These are phyloP conservation scores for Callaeas wilsoni DNA, from an alignment of 2,113 vertebrate genomes.

Conservation along the genomic window DNA sequence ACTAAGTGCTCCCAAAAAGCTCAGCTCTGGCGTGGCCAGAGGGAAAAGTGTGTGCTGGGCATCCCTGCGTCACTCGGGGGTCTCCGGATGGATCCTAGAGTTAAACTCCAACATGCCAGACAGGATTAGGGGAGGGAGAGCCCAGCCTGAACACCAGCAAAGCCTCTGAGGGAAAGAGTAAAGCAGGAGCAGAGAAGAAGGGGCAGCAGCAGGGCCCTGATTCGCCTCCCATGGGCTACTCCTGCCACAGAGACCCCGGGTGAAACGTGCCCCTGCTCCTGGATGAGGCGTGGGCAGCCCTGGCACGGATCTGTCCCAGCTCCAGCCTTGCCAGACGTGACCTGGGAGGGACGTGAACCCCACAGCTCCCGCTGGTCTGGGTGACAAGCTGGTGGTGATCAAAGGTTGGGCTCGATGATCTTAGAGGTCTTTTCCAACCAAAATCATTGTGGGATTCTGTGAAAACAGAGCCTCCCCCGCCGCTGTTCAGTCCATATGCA, in stretches of 20 bases:
- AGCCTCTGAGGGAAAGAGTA: neutral
- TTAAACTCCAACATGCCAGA: neutral
- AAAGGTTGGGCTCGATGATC: neutral
- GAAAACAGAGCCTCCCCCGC: neutral
- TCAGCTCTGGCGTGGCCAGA: neutral
- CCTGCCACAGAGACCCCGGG: neutral
- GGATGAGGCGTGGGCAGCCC: neutral
- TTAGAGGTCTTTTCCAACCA: neutral
- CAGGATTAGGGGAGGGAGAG: neutral
- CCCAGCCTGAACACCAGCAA: neutral
- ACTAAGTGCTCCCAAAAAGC: neutral
- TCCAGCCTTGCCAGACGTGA: neutral
- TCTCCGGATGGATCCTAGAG: neutral
- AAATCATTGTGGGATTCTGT: neutral
- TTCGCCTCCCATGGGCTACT: neutral
- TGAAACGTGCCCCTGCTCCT: neutral
- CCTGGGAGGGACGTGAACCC: neutral
- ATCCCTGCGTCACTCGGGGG: rapidly evolving
- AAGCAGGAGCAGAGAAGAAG: neutral
- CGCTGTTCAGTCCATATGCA: neutral
- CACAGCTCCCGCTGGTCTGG: neutral
- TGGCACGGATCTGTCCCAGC: neutral
- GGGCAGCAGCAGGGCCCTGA: neutral
- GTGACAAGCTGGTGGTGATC: neutral
- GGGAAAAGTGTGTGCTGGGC: neutral